Base-by-base conservation (phyloP, 2,113 vertebrate species). In the Phylloscopus trochiloides region DNA sequence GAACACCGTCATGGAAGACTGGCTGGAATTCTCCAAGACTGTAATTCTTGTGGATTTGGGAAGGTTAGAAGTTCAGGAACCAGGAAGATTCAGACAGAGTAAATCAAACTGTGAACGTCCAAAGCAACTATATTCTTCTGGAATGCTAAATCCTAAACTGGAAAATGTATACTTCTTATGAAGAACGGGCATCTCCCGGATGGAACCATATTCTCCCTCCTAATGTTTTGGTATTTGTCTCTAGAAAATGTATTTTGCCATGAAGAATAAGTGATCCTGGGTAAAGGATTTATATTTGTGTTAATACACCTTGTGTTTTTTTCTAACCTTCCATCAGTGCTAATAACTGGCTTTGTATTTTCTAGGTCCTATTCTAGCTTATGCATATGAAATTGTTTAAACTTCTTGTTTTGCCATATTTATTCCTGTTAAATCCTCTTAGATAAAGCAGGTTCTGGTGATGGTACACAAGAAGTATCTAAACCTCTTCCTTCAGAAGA, bases 391-490 rank as follows among this genome's bases (percentile, higher is more conserved):
- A 98, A 98, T 98, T 99, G 99, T 99, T 98, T 99, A 99, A 99
- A 99, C 98, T 98, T 98, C 98, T 98, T 99, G 98, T 99, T 99
- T 99, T 99, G 99, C 99, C 99, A 98, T 99, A 99, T 99, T 99
- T 98, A 99, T 99, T 99, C 99, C 99, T 99, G 98, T 99, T 99
- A 99, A 98, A 99, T 99, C 99, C 99, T 99, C 99, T 99, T 99
- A 99, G 99, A 99, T 99, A 98, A 99, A 99, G 99, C 99, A 99
- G 99, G 99, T 99, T 99, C 99, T 99, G 99, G 99, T 99, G 99
- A 99, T 99, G 99, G 98, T 99, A 99, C 99, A 99, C 99, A 98
- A 98, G 99, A 99, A 99, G 99, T 99, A 99, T 99, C 99, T 99
- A 99, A 99, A 98, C 98, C 98, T 98, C 98, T 99, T 97, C 98